Percentiles rank a stretch among this genome's conserved stretches.
Conservation (phyloP, 2,113 vertebrate genomes). For the Trachemys scripta region DNA sequence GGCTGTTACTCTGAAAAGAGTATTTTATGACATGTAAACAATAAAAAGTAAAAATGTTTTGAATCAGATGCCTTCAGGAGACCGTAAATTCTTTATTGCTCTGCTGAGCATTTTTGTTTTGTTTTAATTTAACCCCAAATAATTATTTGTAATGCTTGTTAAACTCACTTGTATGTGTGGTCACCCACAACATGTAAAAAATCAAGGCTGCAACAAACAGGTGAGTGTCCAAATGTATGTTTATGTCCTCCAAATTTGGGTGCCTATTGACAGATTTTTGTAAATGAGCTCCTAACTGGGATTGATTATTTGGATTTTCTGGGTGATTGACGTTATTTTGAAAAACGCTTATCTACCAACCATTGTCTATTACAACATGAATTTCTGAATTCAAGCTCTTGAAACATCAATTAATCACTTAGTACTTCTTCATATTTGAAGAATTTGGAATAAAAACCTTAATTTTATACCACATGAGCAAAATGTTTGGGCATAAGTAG, state of each 20-base stretch:
- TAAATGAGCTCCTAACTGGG: neutral
- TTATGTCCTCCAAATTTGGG: neutral
- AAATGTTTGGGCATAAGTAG: neutral
- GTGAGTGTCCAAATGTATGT: neutral
- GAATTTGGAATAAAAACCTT: neutral
- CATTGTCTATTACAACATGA: neutral
- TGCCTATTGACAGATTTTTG: neutral
- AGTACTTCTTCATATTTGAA: neutral
- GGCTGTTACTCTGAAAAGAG: too few species aligned
- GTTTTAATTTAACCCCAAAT: neutral
- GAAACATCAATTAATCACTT: neutral
- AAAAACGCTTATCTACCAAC: neutral
- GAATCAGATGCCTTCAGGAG: neutral
- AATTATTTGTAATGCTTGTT: neutral
- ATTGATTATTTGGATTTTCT: neutral
- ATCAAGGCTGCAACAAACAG: neutral
- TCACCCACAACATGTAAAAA: neutral
- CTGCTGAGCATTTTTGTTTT: neutral
- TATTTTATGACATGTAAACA: neutral
- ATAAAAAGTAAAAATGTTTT: neutral
- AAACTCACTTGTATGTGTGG: neutral
- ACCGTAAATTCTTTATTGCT: neutral
- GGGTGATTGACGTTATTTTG: neutral
- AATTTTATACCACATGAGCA: neutral
- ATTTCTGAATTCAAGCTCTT: neutral